These are phyloP conservation scores for Standfussiana lucernea DNA, from an alignment of 2,888 invertebrate species.

Conservation along the genomic window DNA sequence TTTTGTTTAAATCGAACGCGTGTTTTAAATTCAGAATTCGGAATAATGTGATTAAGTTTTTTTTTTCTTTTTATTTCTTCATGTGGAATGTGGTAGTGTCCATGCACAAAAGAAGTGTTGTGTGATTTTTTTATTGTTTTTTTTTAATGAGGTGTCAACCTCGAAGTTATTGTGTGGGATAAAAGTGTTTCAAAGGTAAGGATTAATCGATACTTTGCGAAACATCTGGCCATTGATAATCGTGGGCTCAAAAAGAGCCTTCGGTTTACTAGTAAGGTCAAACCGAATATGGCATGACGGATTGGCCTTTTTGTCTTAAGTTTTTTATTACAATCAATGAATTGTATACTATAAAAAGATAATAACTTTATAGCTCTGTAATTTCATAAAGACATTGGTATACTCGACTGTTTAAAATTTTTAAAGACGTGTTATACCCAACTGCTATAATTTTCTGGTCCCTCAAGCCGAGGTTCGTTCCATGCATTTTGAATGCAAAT, in stretches of 20 bases:
- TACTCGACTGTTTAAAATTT: conserved; percentile 31
- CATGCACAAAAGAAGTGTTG: conserved; percentile 83
- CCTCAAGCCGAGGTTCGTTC: conserved; percentile 12
- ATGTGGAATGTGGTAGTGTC: conserved; percentile 85
- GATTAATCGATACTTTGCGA: conserved; percentile 48
- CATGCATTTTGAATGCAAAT: conserved; percentile 43
- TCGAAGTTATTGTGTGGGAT: conserved; percentile 69
- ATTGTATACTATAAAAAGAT: conserved; percentile 28
- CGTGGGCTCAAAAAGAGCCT: conserved; percentile 63
- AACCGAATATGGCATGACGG: conserved; percentile 65
- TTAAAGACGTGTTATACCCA: conserved; percentile 27
- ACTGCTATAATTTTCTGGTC: conserved; percentile 30
- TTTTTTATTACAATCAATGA: conserved; percentile 51
- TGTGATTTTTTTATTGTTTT: conserved; percentile 78
- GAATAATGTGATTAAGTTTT: conserved; percentile 84
- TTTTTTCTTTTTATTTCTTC: conserved; percentile 62
- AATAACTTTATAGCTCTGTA: not conserved
- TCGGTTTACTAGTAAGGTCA: conserved; percentile 63
- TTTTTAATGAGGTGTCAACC: conserved; percentile 77
- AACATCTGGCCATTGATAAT: conserved; percentile 67
- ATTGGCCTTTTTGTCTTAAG: conserved; percentile 56
- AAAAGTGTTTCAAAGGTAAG: conserved; percentile 74
- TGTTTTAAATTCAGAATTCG: conserved; percentile 66
- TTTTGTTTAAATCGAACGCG: conserved; percentile 65
- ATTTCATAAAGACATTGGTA: conserved; percentile 15